A percentile compares a stretch with the other conserved stretches of the same genome.
phyloP scores from a whole-genome alignment of 1,140 invertebrate genomes.

The Alviniconcha marisindica region DNA sequence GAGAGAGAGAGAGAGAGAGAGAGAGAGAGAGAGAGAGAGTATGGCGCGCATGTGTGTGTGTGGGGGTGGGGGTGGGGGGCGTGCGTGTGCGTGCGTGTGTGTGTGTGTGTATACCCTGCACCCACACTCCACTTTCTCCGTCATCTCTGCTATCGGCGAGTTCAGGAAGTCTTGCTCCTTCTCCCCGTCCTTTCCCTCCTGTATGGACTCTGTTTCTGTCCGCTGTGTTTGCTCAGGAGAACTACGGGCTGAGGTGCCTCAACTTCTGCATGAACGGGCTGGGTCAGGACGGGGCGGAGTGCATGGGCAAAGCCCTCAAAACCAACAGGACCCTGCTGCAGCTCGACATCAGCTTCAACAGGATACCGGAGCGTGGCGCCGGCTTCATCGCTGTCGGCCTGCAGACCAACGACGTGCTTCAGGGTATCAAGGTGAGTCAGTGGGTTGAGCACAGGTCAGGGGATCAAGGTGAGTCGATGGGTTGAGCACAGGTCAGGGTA shows the following conservation, averaged over 20 bases:
- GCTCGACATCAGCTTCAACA: constrained; percentile 67
- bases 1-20: background rate
- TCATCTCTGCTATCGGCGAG: too few species aligned
- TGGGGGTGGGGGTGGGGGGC: too few species aligned
- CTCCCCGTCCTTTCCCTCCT: too few species aligned
- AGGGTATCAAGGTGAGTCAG: constrained; percentile 61
- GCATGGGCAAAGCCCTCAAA: constrained; percentile 65
- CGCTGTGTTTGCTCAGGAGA: constrained; percentile 62
- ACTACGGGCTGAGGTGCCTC: constrained; percentile 62
- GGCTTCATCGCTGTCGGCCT: constrained; percentile 61
- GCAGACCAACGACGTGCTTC: constrained; percentile 62
- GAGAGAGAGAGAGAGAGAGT: background rate
- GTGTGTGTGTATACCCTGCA: background rate
- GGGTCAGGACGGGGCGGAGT: constrained; percentile 58
- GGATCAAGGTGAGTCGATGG: too few species aligned
- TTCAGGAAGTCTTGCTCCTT: too few species aligned
- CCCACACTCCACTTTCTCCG: too few species aligned
- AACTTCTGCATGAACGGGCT: constrained; percentile 71
- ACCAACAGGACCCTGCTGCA: constrained; percentile 65
- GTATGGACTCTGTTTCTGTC: too few species aligned
- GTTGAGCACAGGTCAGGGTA: too few species aligned
- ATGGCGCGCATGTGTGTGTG: too few species aligned
- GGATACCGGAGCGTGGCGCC: constrained; percentile 60
- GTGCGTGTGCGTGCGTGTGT: too few species aligned
- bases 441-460: too few species aligned